Base-by-base conservation (phyloP, 2,797 vertebrate genomes). In the Danio albolineatus region DNA sequence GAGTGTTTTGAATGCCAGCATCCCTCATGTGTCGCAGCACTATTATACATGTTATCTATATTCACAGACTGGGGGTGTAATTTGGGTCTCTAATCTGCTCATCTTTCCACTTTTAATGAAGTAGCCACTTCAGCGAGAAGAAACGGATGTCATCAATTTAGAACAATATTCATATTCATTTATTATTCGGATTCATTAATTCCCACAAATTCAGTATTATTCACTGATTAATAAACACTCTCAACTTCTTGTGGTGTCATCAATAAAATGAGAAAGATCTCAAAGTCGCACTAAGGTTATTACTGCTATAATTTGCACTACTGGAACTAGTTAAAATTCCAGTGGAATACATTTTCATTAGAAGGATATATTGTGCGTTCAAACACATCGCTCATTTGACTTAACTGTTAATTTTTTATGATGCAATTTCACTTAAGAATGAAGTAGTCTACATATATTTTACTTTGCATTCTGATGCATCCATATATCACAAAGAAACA, bases 201-300 rank as follows among this genome's bases (percentile, higher is more conserved):
- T 91, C 90, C 89, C 88, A 85, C 88, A 85, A 91, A 91, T 91
- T 89, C 92, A 89, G 90, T 91, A 93, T 92, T 91, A 93, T 93
- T 92, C 89, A 90, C 89, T 91, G 91, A 93, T 93, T 92, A 93
- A 93, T 93, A 93, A 93, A 92, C 91, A 92, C 88, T 88, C 76
- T 76, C 77, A 84, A 76, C 86, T 10, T 80, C 88, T 90, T 84
- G 86, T 81, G 84, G 88, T 87, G 85, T 88, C 86, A 89, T 90
- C 86, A 90, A 89, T 91, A 90, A 91, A 87, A 88, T 90, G 87
- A 87, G 89, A 89, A 92, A 92, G 88, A 91, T 90, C 78, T 91
- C 91, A 90, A 90, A 90, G 88, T 88, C 89, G 78, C 80, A 89
- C 87, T 91, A 91, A 90, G 82, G 82, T 85, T 90, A 89, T 92